Evolutionary conservation across 2,113 vertebrate genomes (phyloP).

Genomic region (Erythrolamprus reginae): DNA sequence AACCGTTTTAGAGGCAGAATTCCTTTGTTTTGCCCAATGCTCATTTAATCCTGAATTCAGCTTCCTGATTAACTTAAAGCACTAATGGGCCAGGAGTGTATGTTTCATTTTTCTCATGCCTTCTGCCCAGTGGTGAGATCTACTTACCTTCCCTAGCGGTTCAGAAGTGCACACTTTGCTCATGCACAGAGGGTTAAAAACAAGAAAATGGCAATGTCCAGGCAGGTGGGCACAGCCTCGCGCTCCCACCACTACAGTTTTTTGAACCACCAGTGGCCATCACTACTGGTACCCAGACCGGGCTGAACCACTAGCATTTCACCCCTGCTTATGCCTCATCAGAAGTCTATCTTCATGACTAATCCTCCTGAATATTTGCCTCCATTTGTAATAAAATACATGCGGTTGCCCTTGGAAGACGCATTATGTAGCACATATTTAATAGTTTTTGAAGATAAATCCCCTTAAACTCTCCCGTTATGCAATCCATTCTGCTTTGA

Average conservation of each 20-base stretch:
- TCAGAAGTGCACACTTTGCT: no score
- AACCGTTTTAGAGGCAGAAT: slow-evolving; percentile 36
- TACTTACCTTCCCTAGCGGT: no score
- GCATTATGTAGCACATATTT: not conserved
- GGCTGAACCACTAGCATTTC: no score
- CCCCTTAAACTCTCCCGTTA: not conserved
- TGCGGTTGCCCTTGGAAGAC: not conserved
- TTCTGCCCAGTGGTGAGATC: not conserved
- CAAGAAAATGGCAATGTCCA: no score
- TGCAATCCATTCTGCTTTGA: slow-evolving; percentile 38
- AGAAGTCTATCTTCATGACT: not conserved
- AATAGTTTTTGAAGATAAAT: not conserved
- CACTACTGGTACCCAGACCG: no score
- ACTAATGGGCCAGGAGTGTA: not conserved
- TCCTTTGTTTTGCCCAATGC: not conserved
- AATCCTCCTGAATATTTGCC: not conserved
- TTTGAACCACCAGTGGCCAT: no score
- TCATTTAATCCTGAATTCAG: slow-evolving; percentile 37
- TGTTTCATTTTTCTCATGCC: not conserved
- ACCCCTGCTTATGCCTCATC: not conserved
- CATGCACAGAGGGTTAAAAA: no score
- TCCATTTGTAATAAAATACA: not conserved
- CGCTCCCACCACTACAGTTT: no score
- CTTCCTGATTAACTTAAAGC: slow-evolving; percentile 10
- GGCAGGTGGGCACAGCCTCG: no score